Percentiles rank a stretch among this genome's conserved stretches.
Evolutionary conservation across 2,888 invertebrate species (phyloP).

Genomic region (Megaustenia siamemsis): DNA sequence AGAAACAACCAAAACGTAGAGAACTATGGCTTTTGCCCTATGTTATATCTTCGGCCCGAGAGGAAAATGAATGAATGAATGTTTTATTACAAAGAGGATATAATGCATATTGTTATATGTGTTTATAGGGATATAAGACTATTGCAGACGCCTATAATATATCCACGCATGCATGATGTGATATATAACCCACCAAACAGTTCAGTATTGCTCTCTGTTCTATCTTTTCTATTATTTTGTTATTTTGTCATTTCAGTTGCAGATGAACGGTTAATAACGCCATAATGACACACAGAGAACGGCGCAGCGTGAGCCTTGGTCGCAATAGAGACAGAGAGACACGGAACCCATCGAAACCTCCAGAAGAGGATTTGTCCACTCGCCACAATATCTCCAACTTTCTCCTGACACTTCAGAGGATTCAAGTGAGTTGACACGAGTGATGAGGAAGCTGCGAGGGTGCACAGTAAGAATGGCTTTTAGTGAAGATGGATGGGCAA

Average conservation of each 20-base stretch:
- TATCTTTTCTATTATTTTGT: background rate
- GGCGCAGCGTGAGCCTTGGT: conserved; percentile 54
- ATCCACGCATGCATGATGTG: too few relatives aligned
- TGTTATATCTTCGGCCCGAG: too few relatives aligned
- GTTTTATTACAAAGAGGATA: too few relatives aligned
- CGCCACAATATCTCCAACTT: conserved; percentile 54
- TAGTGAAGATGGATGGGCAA: background rate
- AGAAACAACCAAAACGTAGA: too few relatives aligned
- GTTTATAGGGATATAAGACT: too few relatives aligned
- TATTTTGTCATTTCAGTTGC: background rate
- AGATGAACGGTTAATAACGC: background rate
- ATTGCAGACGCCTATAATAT: too few relatives aligned
- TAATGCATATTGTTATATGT: too few relatives aligned
- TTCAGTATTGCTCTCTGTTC: background rate
- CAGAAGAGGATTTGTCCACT: conserved; percentile 45
- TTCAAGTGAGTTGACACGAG: conserved; percentile 40
- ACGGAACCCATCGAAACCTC: conserved; percentile 26
- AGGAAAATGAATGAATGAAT: too few relatives aligned
- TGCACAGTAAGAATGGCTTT: too few relatives aligned
- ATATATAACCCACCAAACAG: too few relatives aligned
- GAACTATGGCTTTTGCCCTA: too few relatives aligned
- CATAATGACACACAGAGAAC: conserved; percentile 49
- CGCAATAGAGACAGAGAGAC: conserved; percentile 45
- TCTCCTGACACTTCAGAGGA: conserved; percentile 47
- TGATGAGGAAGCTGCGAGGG: too few relatives aligned